Conservation (phyloP, 2,888 invertebrate genomes). For the Apotomis turbidana region DNA sequence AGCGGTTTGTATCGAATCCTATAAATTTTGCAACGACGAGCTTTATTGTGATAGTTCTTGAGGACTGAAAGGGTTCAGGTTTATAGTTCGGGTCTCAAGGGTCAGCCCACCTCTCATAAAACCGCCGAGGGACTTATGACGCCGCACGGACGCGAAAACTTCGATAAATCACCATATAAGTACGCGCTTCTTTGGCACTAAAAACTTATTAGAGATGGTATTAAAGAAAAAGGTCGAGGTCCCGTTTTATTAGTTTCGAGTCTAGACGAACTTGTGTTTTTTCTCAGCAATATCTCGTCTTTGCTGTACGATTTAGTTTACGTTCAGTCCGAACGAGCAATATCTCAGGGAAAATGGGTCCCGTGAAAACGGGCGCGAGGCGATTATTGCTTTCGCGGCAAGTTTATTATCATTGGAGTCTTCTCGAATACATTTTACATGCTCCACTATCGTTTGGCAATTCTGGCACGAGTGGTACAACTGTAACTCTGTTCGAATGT, state of each 20-base stretch:
- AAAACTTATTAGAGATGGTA: constrained; percentile 26
- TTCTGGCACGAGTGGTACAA: constrained; percentile 5
- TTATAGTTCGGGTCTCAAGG: constrained; percentile 11
- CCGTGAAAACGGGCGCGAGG: constrained; percentile 21
- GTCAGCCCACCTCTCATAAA: constrained; percentile 22
- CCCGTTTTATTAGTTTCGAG: constrained; percentile 30
- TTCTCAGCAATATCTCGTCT: constrained; percentile 22
- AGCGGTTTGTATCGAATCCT: constrained; percentile 11
- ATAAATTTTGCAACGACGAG: constrained; percentile 24
- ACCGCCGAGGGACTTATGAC: background rate
- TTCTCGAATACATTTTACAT: constrained; percentile 20
- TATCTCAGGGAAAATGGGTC: constrained; percentile 31
- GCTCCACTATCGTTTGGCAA: constrained; percentile 11
- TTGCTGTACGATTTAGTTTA: constrained; percentile 34
- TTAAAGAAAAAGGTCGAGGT: constrained; percentile 28
- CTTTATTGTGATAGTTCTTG: constrained; percentile 32
- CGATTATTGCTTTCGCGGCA: constrained; percentile 25
- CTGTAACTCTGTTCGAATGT: background rate
- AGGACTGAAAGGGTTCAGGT: constrained; percentile 25
- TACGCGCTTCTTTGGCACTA: constrained; percentile 15
- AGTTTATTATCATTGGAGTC: constrained; percentile 35
- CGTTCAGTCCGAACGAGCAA: constrained; percentile 23
- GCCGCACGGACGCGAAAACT: constrained; percentile 12
- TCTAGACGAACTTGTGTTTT: constrained; percentile 35
- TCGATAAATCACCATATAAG: constrained; percentile 31